Percentiles rank a stretch among this genome's conserved stretches.
Conservation (phyloP, 2,888 invertebrate species). For the Microplitis manilae region DNA sequence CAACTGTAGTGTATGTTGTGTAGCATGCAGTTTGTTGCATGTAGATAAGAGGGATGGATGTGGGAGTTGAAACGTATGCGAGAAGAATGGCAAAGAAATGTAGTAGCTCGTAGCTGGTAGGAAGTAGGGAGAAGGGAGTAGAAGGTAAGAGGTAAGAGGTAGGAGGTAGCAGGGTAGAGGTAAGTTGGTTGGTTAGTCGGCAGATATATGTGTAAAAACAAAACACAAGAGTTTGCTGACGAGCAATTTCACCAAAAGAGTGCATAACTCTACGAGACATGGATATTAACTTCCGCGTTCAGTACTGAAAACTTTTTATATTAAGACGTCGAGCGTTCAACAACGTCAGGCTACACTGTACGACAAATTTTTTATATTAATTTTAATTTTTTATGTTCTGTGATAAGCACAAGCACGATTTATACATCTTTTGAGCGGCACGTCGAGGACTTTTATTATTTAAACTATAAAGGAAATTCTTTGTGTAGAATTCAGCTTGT, state of each 20-base stretch:
- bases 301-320: slow-evolving; percentile 51
- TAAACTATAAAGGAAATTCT: background rate
- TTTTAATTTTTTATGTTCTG: slow-evolving; percentile 51
- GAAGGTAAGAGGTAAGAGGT: background rate
- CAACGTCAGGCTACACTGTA: slow-evolving; percentile 45
- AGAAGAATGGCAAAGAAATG: background rate
- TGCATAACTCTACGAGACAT: slow-evolving; percentile 36
- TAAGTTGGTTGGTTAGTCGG: background rate
- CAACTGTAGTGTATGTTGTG: background rate
- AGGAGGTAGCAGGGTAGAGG: background rate
- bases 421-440: slow-evolving; percentile 10
- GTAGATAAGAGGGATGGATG: background rate
- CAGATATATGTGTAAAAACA: background rate
- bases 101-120: too few species aligned
- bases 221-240: slow-evolving; percentile 20
- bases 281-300: slow-evolving; percentile 49
- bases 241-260: slow-evolving; percentile 46
- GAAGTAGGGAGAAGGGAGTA: too few species aligned
- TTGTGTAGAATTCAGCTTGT: background rate
- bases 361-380: slow-evolving; percentile 42
- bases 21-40: background rate
- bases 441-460: slow-evolving; percentile 5
- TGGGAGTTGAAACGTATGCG: background rate
- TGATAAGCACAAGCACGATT: slow-evolving; percentile 26
- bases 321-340: slow-evolving; percentile 52